Conservation (phyloP, 2,888 invertebrate genomes). For the Napeogenes inachia region DNA sequence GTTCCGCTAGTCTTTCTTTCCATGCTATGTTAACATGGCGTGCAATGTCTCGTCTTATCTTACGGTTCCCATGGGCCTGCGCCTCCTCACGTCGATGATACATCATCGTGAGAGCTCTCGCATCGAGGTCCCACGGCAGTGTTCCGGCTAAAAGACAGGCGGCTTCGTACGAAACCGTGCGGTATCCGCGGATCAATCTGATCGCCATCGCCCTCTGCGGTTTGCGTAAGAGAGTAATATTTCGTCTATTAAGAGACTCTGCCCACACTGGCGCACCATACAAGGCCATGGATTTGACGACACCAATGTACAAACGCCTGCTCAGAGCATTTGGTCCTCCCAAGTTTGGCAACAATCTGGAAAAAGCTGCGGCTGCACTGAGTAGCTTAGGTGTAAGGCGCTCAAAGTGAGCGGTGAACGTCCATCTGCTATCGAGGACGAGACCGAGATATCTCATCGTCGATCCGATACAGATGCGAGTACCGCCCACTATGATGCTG, state of each 20-base stretch:
- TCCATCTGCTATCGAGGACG: slow-evolving; percentile 20
- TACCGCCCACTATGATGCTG: slow-evolving; percentile 15
- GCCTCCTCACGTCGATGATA: background rate
- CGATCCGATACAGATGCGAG: slow-evolving; percentile 3
- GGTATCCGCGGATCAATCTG: slow-evolving; percentile 8
- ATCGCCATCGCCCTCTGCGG: slow-evolving; percentile 10
- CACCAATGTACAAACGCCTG: slow-evolving; percentile 9
- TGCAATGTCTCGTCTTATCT: background rate
- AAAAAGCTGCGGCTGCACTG: slow-evolving; percentile 17
- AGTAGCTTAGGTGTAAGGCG: slow-evolving; percentile 12
- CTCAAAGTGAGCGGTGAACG: slow-evolving; percentile 19
- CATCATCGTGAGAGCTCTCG: background rate
- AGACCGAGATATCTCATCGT: slow-evolving; percentile 3
- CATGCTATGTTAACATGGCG: background rate
- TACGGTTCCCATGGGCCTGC: background rate
- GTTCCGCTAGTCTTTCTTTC: background rate
- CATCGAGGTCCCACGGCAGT: background rate
- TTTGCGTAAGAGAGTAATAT: background rate
- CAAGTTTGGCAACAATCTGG: slow-evolving; percentile 20
- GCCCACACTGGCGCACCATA: slow-evolving; percentile 16
- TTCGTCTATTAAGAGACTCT: background rate
- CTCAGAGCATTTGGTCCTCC: slow-evolving; percentile 15
- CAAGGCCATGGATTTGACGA: slow-evolving; percentile 12
- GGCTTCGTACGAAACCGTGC: background rate
- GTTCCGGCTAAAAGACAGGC: background rate